Evolutionary conservation across 37 sponge, comb jelly and placozoan species (phyloP), one percentile per base, ranked within the genome.

Genomic region (Halisarca cf. caerulea): DNA sequence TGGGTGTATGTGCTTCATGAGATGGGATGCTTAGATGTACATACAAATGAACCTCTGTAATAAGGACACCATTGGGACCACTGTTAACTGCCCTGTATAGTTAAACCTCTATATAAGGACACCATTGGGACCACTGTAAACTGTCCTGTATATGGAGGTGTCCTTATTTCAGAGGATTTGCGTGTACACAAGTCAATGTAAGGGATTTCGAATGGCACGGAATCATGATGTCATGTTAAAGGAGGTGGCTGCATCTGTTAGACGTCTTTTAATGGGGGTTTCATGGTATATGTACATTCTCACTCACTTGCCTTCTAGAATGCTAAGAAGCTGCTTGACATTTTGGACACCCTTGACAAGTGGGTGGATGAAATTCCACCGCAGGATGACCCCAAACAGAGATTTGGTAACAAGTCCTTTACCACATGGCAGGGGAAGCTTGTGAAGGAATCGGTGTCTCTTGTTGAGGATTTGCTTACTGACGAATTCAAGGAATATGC

Each of bases 381-480:
- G 21, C 38, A 71, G 5, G 91, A 90, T 25, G 87, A 90, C 0
- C 91, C 96, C 39, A 86, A 87, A 0, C 95, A 96, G 89, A 66
- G 99, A 30, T 98, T 96, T 83, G 99, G 99, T 0, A 98, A 98
- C 68, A 91, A 91, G 60, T 91, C 99, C 17, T 98, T 92, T 61
- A 62, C 90, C 17, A 74, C 60, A 20, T 97, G 97, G 97, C 91
- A 82, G 51, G 71, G 89, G 77, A 83, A 53, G 37, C 41, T 96
- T 0, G 84, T 53, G 45, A 74, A 83, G 15, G 23, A 45, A 14
- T 44, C 84, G 35, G 35, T 36, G 37, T 20, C 23, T 21, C 45
- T 74, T 21, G 24, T 74, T 74, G 44, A 11, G 1, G 77, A 74
- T 25, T 18, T 39, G 32, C 38, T 74, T 15, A n/a, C 77, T 36